Evolutionary conservation across 2,113 vertebrate species (phyloP).

Genomic region (Motacilla alba): DNA sequence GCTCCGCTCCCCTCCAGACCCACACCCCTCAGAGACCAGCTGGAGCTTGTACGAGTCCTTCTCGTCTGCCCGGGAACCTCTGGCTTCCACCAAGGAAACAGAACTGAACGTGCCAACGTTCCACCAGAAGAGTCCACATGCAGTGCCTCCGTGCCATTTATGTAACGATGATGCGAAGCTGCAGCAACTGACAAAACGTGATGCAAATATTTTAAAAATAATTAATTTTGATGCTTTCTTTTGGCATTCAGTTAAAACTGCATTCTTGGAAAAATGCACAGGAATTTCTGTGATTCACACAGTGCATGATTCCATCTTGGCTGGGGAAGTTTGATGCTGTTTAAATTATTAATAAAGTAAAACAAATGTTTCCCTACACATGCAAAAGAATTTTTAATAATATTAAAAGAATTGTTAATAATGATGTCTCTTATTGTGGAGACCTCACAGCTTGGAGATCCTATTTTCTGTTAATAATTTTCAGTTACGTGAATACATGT

Average conservation of each 20-base stretch:
- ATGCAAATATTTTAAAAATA: neutral
- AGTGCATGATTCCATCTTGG: neutral
- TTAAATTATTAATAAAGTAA: neutral
- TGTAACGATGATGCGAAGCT: neutral
- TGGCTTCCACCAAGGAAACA: neutral
- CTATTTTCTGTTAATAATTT: neutral
- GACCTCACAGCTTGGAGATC: neutral
- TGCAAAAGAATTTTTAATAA: neutral
- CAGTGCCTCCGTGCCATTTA: neutral
- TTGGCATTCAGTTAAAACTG: neutral
- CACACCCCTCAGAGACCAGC: constrained; percentile 35
- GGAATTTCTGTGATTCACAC: neutral
- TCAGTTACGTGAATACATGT: neutral
- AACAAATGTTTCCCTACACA: neutral
- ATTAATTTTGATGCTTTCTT: neutral
- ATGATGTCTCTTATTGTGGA: fast-evolving
- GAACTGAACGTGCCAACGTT: neutral
- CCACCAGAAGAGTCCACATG: neutral
- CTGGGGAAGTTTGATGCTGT: neutral
- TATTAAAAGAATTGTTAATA: neutral
- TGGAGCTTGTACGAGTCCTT: constrained; percentile 36
- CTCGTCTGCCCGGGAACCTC: constrained; percentile 50
- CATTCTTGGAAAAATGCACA: neutral
- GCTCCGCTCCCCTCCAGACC: constrained; percentile 62
- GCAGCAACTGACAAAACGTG: neutral